Conservation (phyloP, 2,113 vertebrate species). For the Albula glossodonta region DNA sequence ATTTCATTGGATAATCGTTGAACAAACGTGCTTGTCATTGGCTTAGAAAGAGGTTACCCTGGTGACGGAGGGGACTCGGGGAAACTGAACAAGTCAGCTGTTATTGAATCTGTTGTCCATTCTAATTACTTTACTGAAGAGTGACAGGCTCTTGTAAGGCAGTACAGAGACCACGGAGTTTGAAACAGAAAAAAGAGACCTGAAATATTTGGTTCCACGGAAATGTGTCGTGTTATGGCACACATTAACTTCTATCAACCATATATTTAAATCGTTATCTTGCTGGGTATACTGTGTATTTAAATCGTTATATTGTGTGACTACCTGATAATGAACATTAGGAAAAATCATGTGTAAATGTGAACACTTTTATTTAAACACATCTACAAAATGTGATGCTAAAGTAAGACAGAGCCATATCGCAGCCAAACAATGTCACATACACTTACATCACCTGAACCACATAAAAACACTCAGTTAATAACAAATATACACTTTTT, state of each 20-base stretch:
- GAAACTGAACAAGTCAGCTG: too few species aligned
- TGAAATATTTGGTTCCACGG: too few species aligned
- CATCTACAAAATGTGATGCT: neutral
- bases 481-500: neutral
- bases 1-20: neutral
- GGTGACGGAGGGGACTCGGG: too few species aligned
- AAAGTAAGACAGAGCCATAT: neutral
- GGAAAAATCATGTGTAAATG: neutral
- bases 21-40: neutral
- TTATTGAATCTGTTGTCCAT: too few species aligned
- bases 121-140: too few species aligned
- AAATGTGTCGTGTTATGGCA: too few species aligned
- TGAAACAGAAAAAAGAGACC: too few species aligned
- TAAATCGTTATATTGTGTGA: neutral
- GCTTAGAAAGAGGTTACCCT: neutral
- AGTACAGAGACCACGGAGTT: too few species aligned
- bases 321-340: neutral
- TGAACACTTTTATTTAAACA: neutral
- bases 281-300: neutral
- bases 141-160: too few species aligned
- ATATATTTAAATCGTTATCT: too few species aligned
- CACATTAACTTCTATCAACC: too few species aligned
- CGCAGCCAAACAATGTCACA: neutral
- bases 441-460: too few species aligned
- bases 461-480: neutral